Evolutionary conservation across 2,113 vertebrate genomes (phyloP).

Genomic region (Plestiodon gilberti): DNA sequence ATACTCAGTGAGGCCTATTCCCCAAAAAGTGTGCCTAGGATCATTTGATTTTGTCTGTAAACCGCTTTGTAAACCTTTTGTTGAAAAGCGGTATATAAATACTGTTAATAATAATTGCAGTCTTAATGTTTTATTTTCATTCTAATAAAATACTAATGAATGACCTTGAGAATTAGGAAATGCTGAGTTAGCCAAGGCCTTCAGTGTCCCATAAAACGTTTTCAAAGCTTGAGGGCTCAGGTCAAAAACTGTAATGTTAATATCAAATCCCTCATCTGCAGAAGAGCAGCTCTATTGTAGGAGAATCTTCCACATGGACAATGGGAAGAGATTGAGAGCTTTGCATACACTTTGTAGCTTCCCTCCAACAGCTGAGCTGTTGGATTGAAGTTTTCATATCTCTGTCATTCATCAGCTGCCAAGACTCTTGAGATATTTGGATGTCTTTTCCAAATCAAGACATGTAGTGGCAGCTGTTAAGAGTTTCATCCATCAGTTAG

Average conservation of each 20-base stretch:
- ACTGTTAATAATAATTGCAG: too few relatives aligned
- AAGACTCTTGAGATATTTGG: constrained; percentile 62
- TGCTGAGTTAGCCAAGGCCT: constrained; percentile 40
- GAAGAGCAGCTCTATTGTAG: background rate
- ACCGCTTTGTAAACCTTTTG: too few relatives aligned
- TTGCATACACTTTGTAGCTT: background rate
- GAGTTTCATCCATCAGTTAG: constrained; percentile 69
- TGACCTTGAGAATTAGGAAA: constrained; percentile 43
- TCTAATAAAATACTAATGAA: constrained; percentile 29
- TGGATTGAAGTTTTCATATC: constrained; percentile 56
- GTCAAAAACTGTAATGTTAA: background rate
- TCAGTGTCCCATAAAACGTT: constrained; percentile 22
- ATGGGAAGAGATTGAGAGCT: background rate
- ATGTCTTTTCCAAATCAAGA: constrained; percentile 66
- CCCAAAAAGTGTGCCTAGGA: too few relatives aligned
- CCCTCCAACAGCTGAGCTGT: background rate
- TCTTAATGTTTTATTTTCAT: background rate
- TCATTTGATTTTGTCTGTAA: too few relatives aligned
- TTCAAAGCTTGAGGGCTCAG: background rate
- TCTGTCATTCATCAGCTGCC: constrained; percentile 50
- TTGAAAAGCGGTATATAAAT: too few relatives aligned
- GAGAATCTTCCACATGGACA: background rate
- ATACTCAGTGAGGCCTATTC: too few relatives aligned
- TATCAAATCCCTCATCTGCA: background rate
- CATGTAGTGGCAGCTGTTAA: constrained; percentile 69